Evolutionary conservation across 2,888 invertebrate species (phyloP), one percentile per base, ranked within the genome.

Genomic region (Elmis aenea): DNA sequence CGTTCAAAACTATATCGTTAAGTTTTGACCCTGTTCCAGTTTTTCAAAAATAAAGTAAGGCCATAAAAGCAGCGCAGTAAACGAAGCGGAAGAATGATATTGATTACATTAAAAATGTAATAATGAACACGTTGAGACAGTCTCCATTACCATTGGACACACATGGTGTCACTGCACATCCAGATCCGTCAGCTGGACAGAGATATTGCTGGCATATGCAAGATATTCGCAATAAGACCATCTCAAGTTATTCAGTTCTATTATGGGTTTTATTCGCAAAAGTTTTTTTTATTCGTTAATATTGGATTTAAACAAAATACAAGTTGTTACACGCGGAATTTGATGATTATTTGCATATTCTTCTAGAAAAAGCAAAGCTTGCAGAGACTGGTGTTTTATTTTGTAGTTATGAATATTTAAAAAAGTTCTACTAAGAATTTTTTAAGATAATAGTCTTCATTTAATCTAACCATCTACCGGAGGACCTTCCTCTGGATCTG

Each of bases 131-230:
- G 49, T 41, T 39, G 43, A 43, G 35, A 42, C 47, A 42, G 48
- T 42, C 48, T 44, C 46, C 48, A 51, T 51, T 49, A 49, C 54
- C 49, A 50, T 52, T 51, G 52, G 52, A 40, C 49, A 48, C 54
- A 54, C 44, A 43, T 54, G 52, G 39, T 44, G 52, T 44, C 48
- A 44, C 47, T 50, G 52, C 51, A 50, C 49, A 52, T 52, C 49
- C 45, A 41, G 42, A 47, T 48, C 48, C 54, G 54, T 51, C 54
- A 52, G 51, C 52, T 52, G 51, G 48, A 35, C 46, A 37, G 39
- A 46, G 51, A 54, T 54, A 52, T 50, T 51, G 51, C 52, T 52
- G 42, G 50, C 52, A 54, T 53, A 53, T 54, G 54, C 54, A 54
- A 49, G 51, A 51, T 50, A 54, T 50, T 42, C 42, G 47, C 41